Percentiles rank a stretch among this genome's conserved stretches.
These are phyloP conservation scores for Emydura subglobosa DNA, from an alignment of 2,113 vertebrate genomes.

Conservation along the genomic window DNA sequence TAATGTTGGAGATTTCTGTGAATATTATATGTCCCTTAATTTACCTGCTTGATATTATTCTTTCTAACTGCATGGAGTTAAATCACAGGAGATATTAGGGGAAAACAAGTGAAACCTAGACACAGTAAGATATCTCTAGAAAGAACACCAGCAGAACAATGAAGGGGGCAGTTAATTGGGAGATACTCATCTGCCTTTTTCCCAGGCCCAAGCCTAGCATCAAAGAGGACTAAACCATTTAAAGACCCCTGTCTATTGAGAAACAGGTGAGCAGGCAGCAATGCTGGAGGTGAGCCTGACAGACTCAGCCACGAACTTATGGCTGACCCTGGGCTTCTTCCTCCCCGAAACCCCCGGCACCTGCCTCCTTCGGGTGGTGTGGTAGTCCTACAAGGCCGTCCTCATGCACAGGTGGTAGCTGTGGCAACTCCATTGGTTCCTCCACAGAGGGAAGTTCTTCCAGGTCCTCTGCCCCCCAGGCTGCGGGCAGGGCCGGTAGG, in stretches of 20 bases:
- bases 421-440: too few relatives aligned
- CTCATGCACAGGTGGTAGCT: too few relatives aligned
- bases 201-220: neutral
- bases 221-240: neutral
- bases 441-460: too few relatives aligned
- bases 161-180: neutral
- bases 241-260: neutral
- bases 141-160: neutral
- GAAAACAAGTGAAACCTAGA: neutral
- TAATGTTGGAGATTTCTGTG: neutral
- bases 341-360: too few relatives aligned
- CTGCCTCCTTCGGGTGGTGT: too few relatives aligned
- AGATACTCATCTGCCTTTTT: neutral
- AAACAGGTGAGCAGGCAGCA: neutral
- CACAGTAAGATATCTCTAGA: neutral
- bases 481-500: too few relatives aligned
- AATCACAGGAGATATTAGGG: neutral
- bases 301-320: too few relatives aligned
- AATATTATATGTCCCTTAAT: neutral
- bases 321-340: too few relatives aligned
- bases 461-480: too few relatives aligned
- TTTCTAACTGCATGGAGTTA: neutral
- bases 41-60: neutral
- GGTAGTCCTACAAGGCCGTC: too few relatives aligned
- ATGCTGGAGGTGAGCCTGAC: neutral